A percentile compares a stretch with the other conserved stretches of the same genome.
Conservation (phyloP, 2,888 invertebrate species). For the Nomada ruficornis region DNA sequence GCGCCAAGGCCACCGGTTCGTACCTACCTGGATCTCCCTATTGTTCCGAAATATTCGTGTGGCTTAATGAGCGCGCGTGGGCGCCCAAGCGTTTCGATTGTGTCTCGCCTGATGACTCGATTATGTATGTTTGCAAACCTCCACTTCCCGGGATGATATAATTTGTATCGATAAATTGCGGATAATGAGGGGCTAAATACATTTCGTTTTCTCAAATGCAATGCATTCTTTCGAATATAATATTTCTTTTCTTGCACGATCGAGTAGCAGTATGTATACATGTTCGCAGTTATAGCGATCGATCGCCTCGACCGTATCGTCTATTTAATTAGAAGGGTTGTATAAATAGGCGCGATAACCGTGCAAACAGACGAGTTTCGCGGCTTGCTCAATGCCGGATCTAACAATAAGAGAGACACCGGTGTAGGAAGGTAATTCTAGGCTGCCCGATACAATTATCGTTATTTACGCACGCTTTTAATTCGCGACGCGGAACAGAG, state of each 20-base stretch:
- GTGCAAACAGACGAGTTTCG: constrained; percentile 46
- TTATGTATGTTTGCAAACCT: background rate
- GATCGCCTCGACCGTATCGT: constrained; percentile 48
- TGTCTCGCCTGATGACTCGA: background rate
- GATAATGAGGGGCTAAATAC: no score
- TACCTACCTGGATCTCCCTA: constrained; percentile 44
- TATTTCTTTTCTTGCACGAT: no score
- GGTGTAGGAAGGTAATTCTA: constrained; percentile 68
- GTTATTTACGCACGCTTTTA: constrained; percentile 55
- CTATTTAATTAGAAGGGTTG: constrained; percentile 62
- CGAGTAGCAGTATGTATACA: no score
- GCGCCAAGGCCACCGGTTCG: constrained; percentile 67
- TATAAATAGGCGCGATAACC: constrained; percentile 44
- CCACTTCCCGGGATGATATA: background rate
- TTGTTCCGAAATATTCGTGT: constrained; percentile 71
- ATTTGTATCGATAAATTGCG: no score
- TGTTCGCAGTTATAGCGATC: background rate
- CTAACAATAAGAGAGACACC: constrained; percentile 63
- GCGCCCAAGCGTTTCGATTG: constrained; percentile 20
- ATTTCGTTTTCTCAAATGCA: no score
- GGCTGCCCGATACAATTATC: constrained; percentile 61
- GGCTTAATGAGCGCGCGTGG: constrained; percentile 59
- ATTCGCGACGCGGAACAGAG: constrained; percentile 36
- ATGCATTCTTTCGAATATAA: no score
- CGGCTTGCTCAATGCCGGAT: constrained; percentile 70